Conservation (phyloP, 35 echinoderm and acorn worm species). For the Stichopus chloronotus region DNA sequence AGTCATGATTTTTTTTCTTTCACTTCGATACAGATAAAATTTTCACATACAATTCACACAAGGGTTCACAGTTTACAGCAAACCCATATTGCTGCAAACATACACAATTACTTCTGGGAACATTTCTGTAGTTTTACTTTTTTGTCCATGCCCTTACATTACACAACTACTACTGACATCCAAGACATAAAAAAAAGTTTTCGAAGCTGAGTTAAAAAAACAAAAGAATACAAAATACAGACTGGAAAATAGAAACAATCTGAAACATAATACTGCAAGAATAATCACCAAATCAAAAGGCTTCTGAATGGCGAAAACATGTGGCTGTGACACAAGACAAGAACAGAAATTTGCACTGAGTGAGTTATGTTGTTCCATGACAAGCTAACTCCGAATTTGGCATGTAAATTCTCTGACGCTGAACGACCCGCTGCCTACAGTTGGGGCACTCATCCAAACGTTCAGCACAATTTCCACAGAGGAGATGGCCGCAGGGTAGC, state of each 20-base stretch:
- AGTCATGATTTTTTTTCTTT: too few relatives aligned
- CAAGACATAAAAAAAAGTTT: too few relatives aligned
- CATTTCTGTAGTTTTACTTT: too few relatives aligned
- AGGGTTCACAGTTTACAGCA: too few relatives aligned
- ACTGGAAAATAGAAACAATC: background rate
- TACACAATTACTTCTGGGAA: too few relatives aligned
- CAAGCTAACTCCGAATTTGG: constrained; percentile 21
- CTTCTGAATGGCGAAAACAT: background rate
- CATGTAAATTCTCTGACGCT: constrained; percentile 74
- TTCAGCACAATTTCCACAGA: constrained; percentile 71
- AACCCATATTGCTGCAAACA: too few relatives aligned
- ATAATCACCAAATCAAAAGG: background rate
- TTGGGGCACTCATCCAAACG: constrained; percentile 69
- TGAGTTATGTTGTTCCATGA: background rate
- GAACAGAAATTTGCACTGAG: background rate
- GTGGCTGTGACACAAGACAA: background rate
- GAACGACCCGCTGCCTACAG: constrained; percentile 66
- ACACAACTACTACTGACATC: too few relatives aligned
- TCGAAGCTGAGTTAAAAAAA: background rate
- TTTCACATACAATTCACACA: too few relatives aligned
- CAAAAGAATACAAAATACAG: background rate
- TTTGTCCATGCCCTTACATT: too few relatives aligned
- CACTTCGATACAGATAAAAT: too few relatives aligned
- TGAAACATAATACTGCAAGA: background rate
- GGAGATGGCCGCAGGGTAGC: constrained; percentile 82